A percentile compares a stretch with the other conserved stretches of the same genome.
These are phyloP conservation scores for Catharus ustulatus DNA, from an alignment of 2,797 vertebrate species.

Conservation along the genomic window DNA sequence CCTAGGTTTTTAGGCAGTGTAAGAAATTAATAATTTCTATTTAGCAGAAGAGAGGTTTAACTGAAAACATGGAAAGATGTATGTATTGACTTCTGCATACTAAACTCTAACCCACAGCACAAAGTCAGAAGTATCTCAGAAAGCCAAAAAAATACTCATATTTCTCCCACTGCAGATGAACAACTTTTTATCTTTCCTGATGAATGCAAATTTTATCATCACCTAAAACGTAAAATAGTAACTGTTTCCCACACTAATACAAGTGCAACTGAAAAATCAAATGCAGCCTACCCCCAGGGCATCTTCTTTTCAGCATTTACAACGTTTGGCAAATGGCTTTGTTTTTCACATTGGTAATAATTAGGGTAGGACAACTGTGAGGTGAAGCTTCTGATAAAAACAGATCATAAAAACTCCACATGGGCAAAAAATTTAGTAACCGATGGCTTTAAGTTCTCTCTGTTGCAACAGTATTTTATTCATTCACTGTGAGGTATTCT, in stretches of 20 bases:
- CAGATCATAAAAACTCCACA: slow-evolving; percentile 13
- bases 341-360: background rate
- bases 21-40: slow-evolving; percentile 1
- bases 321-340: background rate
- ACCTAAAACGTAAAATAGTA: background rate
- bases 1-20: background rate
- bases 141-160: background rate
- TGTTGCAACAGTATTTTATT: slow-evolving; percentile 46
- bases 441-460: background rate
- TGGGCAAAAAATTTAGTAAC: background rate
- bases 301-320: background rate
- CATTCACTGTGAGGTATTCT: slow-evolving; percentile 34
- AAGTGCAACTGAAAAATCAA: background rate
- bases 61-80: background rate
- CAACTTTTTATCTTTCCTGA: background rate
- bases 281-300: background rate
- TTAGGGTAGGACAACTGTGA: background rate
- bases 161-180: background rate
- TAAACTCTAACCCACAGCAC: background rate
- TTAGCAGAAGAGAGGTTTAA: background rate
- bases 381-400: background rate
- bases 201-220: background rate
- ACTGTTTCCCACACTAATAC: background rate
- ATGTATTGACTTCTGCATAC: background rate
- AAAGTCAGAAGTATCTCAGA: slow-evolving; percentile 1